Conservation (phyloP, 2,113 vertebrate genomes). For the Menura novaehollandiae region DNA sequence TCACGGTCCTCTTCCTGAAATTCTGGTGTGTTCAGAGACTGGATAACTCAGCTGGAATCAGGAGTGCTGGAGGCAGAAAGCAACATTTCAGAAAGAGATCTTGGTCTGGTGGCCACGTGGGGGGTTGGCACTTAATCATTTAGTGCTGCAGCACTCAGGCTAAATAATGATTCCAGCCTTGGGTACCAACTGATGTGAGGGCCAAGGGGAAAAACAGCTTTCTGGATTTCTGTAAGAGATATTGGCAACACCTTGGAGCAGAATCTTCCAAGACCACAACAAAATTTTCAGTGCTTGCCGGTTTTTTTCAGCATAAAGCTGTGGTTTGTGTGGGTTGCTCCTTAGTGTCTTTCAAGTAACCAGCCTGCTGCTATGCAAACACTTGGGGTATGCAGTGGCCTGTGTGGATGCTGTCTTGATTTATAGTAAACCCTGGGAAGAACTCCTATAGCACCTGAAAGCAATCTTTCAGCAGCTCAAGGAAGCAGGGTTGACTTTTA, state of each 20-base stretch:
- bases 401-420: slow-evolving; percentile 18
- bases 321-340: slow-evolving; percentile 10
- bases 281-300: not conserved
- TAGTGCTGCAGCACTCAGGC: not conserved
- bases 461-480: slow-evolving; percentile 44
- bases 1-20: not conserved
- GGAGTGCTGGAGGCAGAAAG: not conserved
- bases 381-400: not conserved
- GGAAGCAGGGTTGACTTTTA: slow-evolving; percentile 44
- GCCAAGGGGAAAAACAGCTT: not conserved
- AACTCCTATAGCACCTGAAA: slow-evolving; percentile 64
- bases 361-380: not conserved
- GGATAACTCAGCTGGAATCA: not conserved
- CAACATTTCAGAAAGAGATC: not conserved
- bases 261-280: slow-evolving; percentile 23
- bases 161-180: not conserved
- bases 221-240: slow-evolving; percentile 9
- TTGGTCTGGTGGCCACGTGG: not conserved
- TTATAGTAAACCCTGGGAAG: slow-evolving; percentile 2
- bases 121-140: not conserved
- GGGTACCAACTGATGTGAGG: not conserved
- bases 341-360: slow-evolving; percentile 17
- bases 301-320: slow-evolving; percentile 23
- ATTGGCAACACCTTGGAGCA: slow-evolving; percentile 4
- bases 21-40: not conserved